Evolutionary conservation across 2,797 vertebrate genomes (phyloP), one percentile per base, ranked within the genome.

Genomic region (Setipinna tenuifilis): DNA sequence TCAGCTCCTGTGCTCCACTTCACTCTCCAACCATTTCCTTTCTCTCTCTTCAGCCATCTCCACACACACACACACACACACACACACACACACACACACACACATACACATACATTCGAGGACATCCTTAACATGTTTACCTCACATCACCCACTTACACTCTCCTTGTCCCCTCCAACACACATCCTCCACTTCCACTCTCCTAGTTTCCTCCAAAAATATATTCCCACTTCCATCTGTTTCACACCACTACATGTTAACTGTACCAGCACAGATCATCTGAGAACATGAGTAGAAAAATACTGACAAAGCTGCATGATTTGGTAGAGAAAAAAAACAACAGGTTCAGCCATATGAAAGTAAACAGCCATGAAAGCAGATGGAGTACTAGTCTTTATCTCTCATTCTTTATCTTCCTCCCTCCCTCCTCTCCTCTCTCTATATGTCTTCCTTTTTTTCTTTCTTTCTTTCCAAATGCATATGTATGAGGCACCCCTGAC

Each of bases 1-100:
- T 89, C 86, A 87, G 86, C 85, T 81, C 81, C 83, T 85, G 78
- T 83, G 14, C 44, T 57, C 86, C 86, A 44, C 14, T 85, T 83
- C 31, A 35, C 54, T 65, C 58, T 82, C 83, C 61, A 28, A 57
- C 35, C 10, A 35, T 83, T 89, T 87, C 82, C 85, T 86, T 48
- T 86, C 84, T 78, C 68, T 71, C 87, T 88, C 84, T 44, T 61
- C 41, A 84, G 59, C 21, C 71, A 58, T 90, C 61, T 62, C 83
- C 35, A 75, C 58, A 85, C 71, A 57, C 71, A 61, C 68, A 46
- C 71, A 50, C 48, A 28, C 65, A 61, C 57, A 31, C 59, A 82
- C 58, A 68, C 48, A 41, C 12, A 23, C 48, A 68, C 12, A 59
- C 84, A 58, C 85, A 31, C 62, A 31, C 25, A 71, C 25, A 75